phyloP scores from a whole-genome alignment of 2,797 vertebrate species.

The Sarcoramphus papa region DNA sequence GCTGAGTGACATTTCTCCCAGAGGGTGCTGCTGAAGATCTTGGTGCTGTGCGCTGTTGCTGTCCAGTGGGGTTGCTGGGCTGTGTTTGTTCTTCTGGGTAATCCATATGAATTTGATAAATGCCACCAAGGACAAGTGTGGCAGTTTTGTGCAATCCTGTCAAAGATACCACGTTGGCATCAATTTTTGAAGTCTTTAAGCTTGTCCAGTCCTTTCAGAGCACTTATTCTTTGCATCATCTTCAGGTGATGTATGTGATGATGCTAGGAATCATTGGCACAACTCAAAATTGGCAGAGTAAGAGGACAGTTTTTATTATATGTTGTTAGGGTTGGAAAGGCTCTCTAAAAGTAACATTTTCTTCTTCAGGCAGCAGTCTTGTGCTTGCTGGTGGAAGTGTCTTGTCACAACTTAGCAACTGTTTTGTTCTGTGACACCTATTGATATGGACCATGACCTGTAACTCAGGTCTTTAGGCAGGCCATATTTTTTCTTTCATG shows the following conservation, averaged over 20 bases:
- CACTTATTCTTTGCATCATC: neutral
- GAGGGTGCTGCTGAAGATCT: neutral
- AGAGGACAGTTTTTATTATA: neutral
- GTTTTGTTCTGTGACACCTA: neutral
- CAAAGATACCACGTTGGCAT: neutral
- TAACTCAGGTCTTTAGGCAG: neutral
- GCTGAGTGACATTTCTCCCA: neutral
- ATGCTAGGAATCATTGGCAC: neutral
- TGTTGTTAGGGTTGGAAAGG: neutral
- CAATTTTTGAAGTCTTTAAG: neutral
- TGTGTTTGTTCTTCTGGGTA: neutral
- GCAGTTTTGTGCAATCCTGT: neutral
- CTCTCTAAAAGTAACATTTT: neutral
- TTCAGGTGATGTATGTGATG: neutral
- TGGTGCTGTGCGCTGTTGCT: neutral
- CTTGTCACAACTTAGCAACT: neutral
- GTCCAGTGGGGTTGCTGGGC: neutral
- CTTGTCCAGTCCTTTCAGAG: neutral
- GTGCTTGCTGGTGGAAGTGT: neutral
- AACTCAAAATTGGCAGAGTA: neutral
- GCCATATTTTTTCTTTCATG: neutral
- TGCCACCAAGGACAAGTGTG: neutral
- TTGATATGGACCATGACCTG: neutral
- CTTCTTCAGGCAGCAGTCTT: neutral
- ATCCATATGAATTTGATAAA: neutral